Conservation (phyloP, 2,113 vertebrate genomes). For the Chionomys nivalis region DNA sequence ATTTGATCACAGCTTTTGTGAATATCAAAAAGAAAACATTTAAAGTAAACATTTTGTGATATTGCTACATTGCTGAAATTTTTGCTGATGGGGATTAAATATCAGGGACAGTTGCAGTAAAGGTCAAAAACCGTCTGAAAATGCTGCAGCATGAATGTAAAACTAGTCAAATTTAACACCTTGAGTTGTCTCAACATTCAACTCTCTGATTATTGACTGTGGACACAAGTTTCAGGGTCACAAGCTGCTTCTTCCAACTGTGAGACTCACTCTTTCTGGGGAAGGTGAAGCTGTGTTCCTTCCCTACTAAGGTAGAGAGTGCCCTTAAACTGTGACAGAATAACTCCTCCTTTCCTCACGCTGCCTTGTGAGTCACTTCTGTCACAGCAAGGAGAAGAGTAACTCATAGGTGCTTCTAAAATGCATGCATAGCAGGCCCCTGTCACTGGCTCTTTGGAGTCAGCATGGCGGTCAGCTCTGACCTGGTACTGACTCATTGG, state of each 20-base stretch:
- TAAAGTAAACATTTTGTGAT: background rate
- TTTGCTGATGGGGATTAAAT: background rate
- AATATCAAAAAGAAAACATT: background rate
- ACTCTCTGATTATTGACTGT: background rate
- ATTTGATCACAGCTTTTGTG: background rate
- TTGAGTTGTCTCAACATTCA: no score
- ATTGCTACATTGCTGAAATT: background rate
- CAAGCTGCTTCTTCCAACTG: background rate
- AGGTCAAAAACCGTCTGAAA: background rate
- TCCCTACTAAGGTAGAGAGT: background rate
- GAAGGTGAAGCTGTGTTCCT: background rate
- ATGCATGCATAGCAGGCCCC: no score
- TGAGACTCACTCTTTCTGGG: background rate
- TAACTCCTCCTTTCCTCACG: no score
- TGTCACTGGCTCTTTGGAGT: background rate
- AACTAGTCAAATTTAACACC: background rate
- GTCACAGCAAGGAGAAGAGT: background rate
- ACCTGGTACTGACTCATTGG: background rate
- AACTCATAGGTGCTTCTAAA: background rate
- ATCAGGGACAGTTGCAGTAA: background rate
- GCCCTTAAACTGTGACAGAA: background rate
- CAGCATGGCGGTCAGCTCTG: background rate
- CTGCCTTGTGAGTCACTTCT: no score
- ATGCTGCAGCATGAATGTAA: background rate
- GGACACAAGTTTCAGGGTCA: background rate